These are phyloP conservation scores for Siphonodentalium dalli DNA, from an alignment of 2,888 invertebrate species.

Conservation along the genomic window DNA sequence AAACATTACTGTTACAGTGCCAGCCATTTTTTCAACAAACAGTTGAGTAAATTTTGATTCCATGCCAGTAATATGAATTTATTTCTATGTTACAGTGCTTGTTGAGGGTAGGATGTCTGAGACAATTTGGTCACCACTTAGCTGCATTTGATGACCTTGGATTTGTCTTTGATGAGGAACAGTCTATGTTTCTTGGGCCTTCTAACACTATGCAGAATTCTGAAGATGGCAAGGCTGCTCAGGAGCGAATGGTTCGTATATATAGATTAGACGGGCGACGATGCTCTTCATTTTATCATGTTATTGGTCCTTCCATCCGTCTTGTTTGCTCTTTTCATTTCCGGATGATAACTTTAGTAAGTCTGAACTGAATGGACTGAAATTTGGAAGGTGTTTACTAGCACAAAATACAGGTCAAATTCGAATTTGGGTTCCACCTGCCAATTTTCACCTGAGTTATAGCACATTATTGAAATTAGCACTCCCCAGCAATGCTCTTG, in stretches of 20 bases:
- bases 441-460: too few species aligned
- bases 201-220: conserved; percentile 34
- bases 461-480: too few species aligned
- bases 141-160: conserved; percentile 74
- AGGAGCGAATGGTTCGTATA: conserved; percentile 52
- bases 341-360: too few species aligned
- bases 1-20: neutral
- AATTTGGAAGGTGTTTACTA: too few species aligned
- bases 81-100: conserved; percentile 68
- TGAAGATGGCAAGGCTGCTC: conserved; percentile 47
- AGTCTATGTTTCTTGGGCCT: conserved; percentile 59
- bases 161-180: conserved; percentile 71
- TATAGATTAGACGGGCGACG: neutral
- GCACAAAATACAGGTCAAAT: too few species aligned
- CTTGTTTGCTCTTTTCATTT: too few species aligned
- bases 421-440: too few species aligned
- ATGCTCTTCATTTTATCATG: too few species aligned
- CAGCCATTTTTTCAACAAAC: neutral
- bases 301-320: too few species aligned
- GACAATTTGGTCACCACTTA: conserved; percentile 79
- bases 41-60: neutral
- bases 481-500: too few species aligned
- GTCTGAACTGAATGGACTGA: too few species aligned
- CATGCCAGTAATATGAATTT: neutral
- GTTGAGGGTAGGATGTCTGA: conserved; percentile 78